Evolutionary conservation across 2,797 vertebrate species (phyloP).

Genomic region (Pterois miles): DNA sequence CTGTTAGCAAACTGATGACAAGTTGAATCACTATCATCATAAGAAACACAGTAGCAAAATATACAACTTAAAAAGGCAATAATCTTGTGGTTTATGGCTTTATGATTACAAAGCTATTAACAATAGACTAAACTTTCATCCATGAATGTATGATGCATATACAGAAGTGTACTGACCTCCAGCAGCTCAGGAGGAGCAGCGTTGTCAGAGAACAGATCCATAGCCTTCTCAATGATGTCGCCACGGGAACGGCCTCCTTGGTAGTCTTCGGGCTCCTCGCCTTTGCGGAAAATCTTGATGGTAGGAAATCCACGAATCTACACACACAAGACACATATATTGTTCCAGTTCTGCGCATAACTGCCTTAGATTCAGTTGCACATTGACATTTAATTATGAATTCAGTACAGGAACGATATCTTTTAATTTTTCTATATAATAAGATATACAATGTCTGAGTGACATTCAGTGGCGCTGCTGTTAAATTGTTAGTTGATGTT

Average conservation of each 20-base stretch:
- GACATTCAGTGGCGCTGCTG: not conserved
- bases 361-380: not conserved
- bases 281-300: constrained; percentile 97
- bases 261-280: constrained; percentile 93
- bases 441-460: not conserved
- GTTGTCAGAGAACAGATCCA: constrained; percentile 95
- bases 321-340: not conserved
- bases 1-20: not conserved
- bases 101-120: not conserved
- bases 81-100: not conserved
- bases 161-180: constrained; percentile 83
- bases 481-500: not conserved
- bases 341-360: not conserved
- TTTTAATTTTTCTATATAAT: not conserved
- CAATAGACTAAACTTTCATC: not conserved
- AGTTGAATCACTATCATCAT: not conserved
- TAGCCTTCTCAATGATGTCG: constrained; percentile 88
- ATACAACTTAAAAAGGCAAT: not conserved
- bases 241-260: constrained; percentile 90
- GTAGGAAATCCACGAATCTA: constrained; percentile 96
- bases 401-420: not conserved
- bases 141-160: not conserved
- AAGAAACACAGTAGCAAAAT: not conserved
- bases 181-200: constrained; percentile 88
- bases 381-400: not conserved